Conservation (phyloP, 53 echinoderm and acorn worm genomes). For the Arbacia lixula region DNA sequence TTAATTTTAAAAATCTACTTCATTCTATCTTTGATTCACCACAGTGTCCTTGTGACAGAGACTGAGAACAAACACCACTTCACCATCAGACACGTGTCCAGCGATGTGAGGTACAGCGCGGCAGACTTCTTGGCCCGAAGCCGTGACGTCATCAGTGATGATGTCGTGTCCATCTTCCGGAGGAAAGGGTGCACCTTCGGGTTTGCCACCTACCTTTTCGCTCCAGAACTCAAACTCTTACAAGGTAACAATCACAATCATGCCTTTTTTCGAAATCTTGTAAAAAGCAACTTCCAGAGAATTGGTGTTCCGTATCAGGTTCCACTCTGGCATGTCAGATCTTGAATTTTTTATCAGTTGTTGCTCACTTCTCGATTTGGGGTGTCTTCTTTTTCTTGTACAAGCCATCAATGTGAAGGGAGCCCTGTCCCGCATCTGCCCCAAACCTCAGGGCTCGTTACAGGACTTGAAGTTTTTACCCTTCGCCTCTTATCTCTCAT, state of each 20-base stretch:
- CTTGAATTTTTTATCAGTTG: too few relatives aligned
- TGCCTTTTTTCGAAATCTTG: too few relatives aligned
- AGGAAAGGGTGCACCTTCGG: conserved; percentile 94
- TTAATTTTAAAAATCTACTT: too few relatives aligned
- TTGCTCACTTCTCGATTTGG: too few relatives aligned
- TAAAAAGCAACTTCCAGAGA: too few relatives aligned
- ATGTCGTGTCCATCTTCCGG: conserved; percentile 87
- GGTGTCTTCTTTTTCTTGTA: too few relatives aligned
- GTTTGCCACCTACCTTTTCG: conserved; percentile 92
- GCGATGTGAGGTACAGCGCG: conserved; percentile 83
- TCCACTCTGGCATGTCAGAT: too few relatives aligned
- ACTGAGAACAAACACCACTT: conserved; percentile 67
- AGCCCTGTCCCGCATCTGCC: conserved; percentile 81
- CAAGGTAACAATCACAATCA: conserved; percentile 70
- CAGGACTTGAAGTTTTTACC: too few relatives aligned
- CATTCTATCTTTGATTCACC: too few relatives aligned
- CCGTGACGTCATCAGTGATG: conserved; percentile 92
- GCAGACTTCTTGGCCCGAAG: conserved; percentile 74
- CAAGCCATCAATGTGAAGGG: too few relatives aligned
- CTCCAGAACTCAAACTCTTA: conserved; percentile 79
- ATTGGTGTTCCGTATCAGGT: too few relatives aligned
- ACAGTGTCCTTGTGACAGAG: conserved; percentile 62
- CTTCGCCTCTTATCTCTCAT: too few relatives aligned
- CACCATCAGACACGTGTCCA: conserved; percentile 82
- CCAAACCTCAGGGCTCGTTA: conserved; percentile 66